Evolutionary conservation across 2,113 vertebrate species (phyloP).

Genomic region (Myotis davidii): DNA sequence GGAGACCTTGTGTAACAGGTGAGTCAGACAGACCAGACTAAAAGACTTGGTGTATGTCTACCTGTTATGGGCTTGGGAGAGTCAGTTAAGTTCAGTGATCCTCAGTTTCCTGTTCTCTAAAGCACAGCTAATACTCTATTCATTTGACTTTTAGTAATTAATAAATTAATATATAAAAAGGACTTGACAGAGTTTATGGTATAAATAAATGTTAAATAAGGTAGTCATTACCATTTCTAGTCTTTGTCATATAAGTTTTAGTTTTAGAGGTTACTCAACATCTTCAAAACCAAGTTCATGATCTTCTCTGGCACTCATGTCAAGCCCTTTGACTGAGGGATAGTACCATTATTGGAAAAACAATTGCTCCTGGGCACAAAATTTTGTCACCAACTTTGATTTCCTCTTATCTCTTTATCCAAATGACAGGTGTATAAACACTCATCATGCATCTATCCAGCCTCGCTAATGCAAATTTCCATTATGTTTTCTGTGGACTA

Average conservation of each 20-base stretch:
- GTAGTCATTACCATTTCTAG: not conserved
- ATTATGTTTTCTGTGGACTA: not conserved
- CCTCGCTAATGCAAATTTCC: not conserved
- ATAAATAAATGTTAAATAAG: not conserved
- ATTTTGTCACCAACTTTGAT: not conserved
- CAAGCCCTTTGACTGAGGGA: not conserved
- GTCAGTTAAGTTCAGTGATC: not conserved
- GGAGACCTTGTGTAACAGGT: not conserved
- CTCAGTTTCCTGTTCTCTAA: not conserved
- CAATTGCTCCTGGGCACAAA: not conserved
- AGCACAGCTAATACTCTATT: not conserved
- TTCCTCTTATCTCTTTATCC: not conserved
- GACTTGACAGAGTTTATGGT: not conserved
- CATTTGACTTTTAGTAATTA: not conserved
- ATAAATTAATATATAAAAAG: not conserved
- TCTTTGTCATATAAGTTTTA: not conserved
- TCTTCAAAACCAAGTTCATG: constrained; percentile 1
- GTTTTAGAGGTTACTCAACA: not conserved
- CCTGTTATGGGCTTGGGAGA: not conserved
- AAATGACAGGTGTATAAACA: not conserved
- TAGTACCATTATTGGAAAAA: not conserved
- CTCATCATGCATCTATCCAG: not conserved
- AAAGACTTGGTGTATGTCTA: not conserved
- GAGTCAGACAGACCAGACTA: not conserved
- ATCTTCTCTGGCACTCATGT: not conserved